Conservation (phyloP, 2,797 vertebrate genomes). For the Astyanax mexicanus region DNA sequence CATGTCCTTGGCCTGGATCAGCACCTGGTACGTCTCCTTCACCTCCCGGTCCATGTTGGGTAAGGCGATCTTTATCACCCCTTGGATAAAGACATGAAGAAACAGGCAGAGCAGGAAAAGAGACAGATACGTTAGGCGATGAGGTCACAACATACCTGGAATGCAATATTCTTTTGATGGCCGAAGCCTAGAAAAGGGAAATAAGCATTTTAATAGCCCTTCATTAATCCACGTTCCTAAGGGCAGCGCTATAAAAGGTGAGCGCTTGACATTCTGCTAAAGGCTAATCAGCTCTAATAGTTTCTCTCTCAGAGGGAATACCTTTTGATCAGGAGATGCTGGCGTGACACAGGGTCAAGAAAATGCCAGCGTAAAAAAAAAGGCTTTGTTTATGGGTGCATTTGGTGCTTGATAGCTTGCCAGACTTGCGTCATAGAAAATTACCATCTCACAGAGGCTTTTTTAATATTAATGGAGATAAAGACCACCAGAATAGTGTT, state of each 20-base stretch:
- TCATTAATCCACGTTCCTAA: conserved; percentile 46
- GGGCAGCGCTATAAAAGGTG: conserved; percentile 37
- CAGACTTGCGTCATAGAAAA: not conserved
- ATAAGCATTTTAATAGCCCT: conserved; percentile 24
- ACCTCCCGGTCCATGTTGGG: conserved; percentile 97
- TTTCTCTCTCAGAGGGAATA: conserved; percentile 27
- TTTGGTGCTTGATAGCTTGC: not conserved
- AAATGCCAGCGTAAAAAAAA: conserved; percentile 34
- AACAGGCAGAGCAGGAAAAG: not conserved
- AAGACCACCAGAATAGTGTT: no score
- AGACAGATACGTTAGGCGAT: not conserved
- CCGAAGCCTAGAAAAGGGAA: conserved; percentile 2
- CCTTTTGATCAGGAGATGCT: conserved; percentile 48
- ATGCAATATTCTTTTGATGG: conserved; percentile 31
- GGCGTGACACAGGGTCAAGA: conserved; percentile 20
- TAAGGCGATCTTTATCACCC: conserved; percentile 90
- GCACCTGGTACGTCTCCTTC: conserved; percentile 91
- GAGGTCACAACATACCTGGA: not conserved
- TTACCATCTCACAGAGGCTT: not conserved
- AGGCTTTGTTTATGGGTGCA: conserved; percentile 17
- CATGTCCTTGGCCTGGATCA: conserved; percentile 97
- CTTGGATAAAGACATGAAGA: conserved; percentile 63
- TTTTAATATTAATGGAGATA: not conserved
- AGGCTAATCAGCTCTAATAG: conserved; percentile 53
- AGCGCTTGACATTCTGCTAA: conserved; percentile 48